Evolutionary conservation across 2,113 vertebrate species (phyloP), one percentile per base, ranked within the genome.

Genomic region (Dipodomys ordii): DNA sequence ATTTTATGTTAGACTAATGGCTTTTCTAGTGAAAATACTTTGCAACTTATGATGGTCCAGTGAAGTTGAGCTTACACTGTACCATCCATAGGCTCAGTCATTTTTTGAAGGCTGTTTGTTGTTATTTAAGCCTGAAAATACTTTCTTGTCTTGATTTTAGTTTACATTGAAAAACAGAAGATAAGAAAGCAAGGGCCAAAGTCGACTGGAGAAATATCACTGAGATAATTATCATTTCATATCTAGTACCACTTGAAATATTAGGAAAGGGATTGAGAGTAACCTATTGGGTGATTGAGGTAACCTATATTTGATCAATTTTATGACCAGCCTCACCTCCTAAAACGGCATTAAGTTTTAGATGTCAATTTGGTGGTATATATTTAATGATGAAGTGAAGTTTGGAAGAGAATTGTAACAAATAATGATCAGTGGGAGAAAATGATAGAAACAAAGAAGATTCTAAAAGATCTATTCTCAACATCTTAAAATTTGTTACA

Each of bases 11-110:
- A 49, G 9, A 68, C 12, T 78, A 84, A 81, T 78, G 6, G 22
- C 25, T 93, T 93, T 87, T 87, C 44, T 94, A n/a, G 32, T 35
- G 77, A 74, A 81, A 81, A 73, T 88, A 25, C 53, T 82, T 77
- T 60, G 25, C 23, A 25, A 2, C n/a, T 32, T 91, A 71, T 49
- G 23, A 35, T 1, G 65, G 1, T 13, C 8, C 27, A 71, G n/a
- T 57, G 10, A 93, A 35, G 4, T 60, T 57, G 25, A 72, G 19
- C 79, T 62, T 62, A 53, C 19, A 46, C 23, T 20, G 2, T 7
- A 1, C 23, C 18, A 28, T 25, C 9, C 25, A 18, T 16, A 19
- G 16, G 6, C 5, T 39, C 53, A 23, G 16, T 79, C 23, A 18
- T 78, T 81, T 87, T 35, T 49, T 74, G 18, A 82, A 25, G 28